phyloP scores from a whole-genome alignment of 2,888 invertebrate species.

The Mimas tiliae region DNA sequence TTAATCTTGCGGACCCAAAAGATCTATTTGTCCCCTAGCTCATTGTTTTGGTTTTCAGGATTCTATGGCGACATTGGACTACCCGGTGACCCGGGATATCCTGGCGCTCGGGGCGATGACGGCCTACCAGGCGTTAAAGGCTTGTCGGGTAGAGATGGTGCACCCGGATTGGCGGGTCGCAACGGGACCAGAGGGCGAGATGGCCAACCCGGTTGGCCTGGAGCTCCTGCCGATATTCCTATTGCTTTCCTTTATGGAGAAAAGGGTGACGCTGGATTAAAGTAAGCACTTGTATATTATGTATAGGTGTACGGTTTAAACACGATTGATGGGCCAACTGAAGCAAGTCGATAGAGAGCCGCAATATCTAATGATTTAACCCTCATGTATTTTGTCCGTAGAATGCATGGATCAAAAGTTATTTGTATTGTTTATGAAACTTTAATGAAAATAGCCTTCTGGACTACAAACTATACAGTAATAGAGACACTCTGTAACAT shows the following conservation, averaged over 20 bases:
- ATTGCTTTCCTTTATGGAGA: slow-evolving; percentile 69
- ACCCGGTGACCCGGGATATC: slow-evolving; percentile 69
- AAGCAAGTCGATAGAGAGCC: no score
- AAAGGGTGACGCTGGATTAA: slow-evolving; percentile 76
- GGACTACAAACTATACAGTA: no score
- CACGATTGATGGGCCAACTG: no score
- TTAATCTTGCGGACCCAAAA: neutral
- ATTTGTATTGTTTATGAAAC: no score
- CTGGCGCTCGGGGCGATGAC: slow-evolving; percentile 52
- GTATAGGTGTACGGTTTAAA: neutral
- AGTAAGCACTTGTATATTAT: slow-evolving; percentile 46
- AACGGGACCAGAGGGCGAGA: slow-evolving; percentile 80
- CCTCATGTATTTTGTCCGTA: no score
- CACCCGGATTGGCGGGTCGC: slow-evolving; percentile 74
- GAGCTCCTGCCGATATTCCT: slow-evolving; percentile 67
- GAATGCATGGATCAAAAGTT: no score
- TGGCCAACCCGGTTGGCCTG: slow-evolving; percentile 82
- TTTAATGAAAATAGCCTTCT: no score
- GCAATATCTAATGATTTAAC: no score
- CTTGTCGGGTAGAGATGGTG: slow-evolving; percentile 73
- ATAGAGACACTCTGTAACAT: no score
- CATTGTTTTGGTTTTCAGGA: slow-evolving; percentile 50
- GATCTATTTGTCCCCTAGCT: neutral
- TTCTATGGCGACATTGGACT: slow-evolving; percentile 73
- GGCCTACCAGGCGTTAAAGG: slow-evolving; percentile 70